Base-by-base conservation (phyloP, 2,888 invertebrate genomes). In the Cistogaster globosa region DNA sequence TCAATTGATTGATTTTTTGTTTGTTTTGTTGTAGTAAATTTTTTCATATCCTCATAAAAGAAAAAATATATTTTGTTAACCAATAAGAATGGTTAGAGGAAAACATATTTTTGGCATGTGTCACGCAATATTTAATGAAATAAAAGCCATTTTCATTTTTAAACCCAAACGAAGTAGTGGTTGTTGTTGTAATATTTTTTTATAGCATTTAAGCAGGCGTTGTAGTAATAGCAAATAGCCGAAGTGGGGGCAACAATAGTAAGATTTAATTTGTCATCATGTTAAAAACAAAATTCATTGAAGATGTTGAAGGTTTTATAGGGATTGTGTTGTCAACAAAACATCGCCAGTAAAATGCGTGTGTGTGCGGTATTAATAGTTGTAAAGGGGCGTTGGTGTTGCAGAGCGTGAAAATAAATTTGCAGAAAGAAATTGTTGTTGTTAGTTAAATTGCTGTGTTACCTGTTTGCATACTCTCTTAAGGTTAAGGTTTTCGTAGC, bases 61-160 rank as follows among this genome's bases (percentile, higher is more conserved):
- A 9, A 16, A 51, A 60, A 26, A 57, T 53, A 22, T 14, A 72
- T 69, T 72, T 72, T 71, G 18, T 60, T 12, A 36, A 22, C 58
- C 51, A 65, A 65, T 60, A 38, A 48, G 74, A 72, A 58, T 69
- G 45, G 62, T 62, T 45, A 22, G 18, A 62, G 38, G 20, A 38
- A 65, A 68, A 63, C 38, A 81, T 76, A 79, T 68, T 74, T 69
- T 60, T 83, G 87, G 72, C 84, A 86, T 83, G 68, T 87, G 88
- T 88, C 87, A 87, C 86, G 87, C 86, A 86, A 84, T 82, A 83
- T 71, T 74, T 79, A 82, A 75, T 82, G 62, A 71, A 78, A 82
- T 74, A 78, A 78, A 82, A 69, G 75, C 77, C 82, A 85, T 84
- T 74, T 69, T 72, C 11, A 57, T 83, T 60, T 69, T n/a, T 12